phyloP scores from a whole-genome alignment of 2,113 vertebrate species.

The Crocuta crocuta region DNA sequence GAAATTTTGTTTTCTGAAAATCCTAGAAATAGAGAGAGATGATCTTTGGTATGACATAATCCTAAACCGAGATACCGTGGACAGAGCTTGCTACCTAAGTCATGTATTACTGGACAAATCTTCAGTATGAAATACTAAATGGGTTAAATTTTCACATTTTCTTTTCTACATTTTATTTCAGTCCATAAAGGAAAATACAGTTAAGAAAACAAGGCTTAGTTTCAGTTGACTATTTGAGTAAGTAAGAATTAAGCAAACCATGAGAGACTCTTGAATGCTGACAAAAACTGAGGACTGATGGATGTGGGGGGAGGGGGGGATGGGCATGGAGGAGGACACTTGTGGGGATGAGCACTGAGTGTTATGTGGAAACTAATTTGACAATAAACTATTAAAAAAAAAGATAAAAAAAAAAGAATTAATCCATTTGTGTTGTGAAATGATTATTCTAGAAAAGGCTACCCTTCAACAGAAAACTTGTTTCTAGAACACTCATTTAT shows the following conservation, averaged over 20 bases:
- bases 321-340: no score
- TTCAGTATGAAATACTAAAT: background rate
- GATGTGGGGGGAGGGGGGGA: no score
- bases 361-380: no score
- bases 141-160: background rate
- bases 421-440: background rate
- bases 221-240: background rate
- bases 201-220: background rate
- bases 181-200: background rate
- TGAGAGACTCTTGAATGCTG: no score
- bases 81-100: background rate
- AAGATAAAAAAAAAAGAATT: no score
- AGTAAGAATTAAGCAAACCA: background rate
- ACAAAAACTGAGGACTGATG: no score
- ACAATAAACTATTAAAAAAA: no score
- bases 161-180: background rate
- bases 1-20: background rate
- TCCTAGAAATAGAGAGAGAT: background rate
- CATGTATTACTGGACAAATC: background rate
- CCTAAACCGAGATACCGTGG: background rate
- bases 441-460: background rate
- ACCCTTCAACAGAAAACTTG: background rate
- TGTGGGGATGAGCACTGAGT: no score
- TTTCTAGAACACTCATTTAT: background rate
- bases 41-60: background rate